Base-by-base conservation (phyloP, 2,888 invertebrate genomes). In the Meiosimyza platycephala region DNA sequence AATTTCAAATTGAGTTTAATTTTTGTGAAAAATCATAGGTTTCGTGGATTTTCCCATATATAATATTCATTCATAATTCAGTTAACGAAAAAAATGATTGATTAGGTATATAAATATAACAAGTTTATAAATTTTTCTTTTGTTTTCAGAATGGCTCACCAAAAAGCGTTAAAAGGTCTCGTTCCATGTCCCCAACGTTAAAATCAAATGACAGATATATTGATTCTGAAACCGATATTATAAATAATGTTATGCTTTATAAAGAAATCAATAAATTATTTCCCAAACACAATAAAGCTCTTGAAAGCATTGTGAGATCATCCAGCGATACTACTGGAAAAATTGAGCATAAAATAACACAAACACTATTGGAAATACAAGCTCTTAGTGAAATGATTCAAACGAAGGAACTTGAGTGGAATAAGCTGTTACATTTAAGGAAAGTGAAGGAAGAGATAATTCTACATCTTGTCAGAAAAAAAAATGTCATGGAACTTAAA, bases 371-470 rank as follows among this genome's bases (percentile, higher is more conserved):
- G 0, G 93, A 93, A 83, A 91, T 94, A 74, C 90, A 93, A 80
- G 92, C 92, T 0, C 86, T 95, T 74, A 90, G 93, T 76, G 93
- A 93, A 79, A 88, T 95, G 67, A 92, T 95, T 0, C 90, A 91
- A 80, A 91, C 93, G 81, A 95, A 95, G 84, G 96, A 96, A 87
- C 90, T 92, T 79, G 95, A 96, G 85, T 94, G 95, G 93, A 95
- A 95, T 84, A 93, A 93, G 74, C 92, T 96, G 70, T 85, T 95
- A 15, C 93, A 94, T 81, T 88, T 95, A 78, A 94, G 94, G 83
- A 95, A 95, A 84, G 90, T 95, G 5, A 95, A 96, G 87, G 94
- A 95, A 82, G 95, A 95, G 82, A 90, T 95, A 28, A 88, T 93
- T 66, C 87, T 93, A 9, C 89, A 95, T 77, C 87, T 95, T 51